Percentiles rank a stretch among this genome's conserved stretches.
Conservation (phyloP, 2,113 vertebrate genomes). For the Oreochromis niloticus region DNA sequence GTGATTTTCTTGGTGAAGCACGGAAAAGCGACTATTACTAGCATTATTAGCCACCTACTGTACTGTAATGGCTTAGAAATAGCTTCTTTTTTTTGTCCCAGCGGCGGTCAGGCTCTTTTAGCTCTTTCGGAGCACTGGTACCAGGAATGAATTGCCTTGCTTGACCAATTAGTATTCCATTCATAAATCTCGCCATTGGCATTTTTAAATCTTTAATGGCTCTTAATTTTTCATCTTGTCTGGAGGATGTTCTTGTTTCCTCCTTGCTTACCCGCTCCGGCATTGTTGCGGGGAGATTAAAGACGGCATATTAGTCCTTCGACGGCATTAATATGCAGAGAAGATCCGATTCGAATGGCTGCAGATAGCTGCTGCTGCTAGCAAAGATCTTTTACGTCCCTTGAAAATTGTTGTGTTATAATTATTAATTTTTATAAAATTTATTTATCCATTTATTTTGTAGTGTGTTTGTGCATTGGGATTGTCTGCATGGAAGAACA, state of each 20-base stretch:
- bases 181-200: slow-evolving; percentile 60
- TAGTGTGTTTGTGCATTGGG: slow-evolving; percentile 17
- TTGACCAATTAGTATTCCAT: slow-evolving; percentile 63
- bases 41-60: neutral
- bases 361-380: slow-evolving; percentile 16
- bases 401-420: neutral
- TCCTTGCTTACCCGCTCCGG: neutral
- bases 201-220: slow-evolving; percentile 73
- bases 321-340: slow-evolving; percentile 45
- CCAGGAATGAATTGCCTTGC: slow-evolving; percentile 10
- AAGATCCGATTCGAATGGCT: slow-evolving; percentile 16
- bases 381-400: neutral
- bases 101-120: neutral
- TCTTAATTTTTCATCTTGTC: slow-evolving; percentile 62
- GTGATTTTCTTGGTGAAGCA: neutral
- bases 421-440: neutral
- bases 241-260: slow-evolving; percentile 27
- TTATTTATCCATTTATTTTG: neutral
- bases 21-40: neutral
- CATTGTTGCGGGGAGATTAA: slow-evolving; percentile 39
- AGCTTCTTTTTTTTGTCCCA: neutral
- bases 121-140: neutral
- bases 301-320: slow-evolving; percentile 35
- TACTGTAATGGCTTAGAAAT: neutral
- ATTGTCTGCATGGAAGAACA: slow-evolving; percentile 41